Percentiles rank a stretch among this genome's conserved stretches.
Conservation (phyloP, 2,797 vertebrate species). For the Cynopterus sphinx region DNA sequence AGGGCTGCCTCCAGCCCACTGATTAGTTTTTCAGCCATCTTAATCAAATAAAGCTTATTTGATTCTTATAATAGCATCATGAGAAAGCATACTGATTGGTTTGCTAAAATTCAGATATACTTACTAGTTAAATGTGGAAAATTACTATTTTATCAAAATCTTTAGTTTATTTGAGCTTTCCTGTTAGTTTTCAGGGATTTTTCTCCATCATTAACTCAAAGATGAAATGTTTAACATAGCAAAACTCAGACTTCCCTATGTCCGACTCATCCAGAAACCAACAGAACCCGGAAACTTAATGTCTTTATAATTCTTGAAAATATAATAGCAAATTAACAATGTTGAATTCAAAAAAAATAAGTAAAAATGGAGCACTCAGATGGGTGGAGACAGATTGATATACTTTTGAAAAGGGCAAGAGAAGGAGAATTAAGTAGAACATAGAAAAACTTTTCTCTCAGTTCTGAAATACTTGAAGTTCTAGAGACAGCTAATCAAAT, state of each 20-base stretch:
- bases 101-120: conserved; percentile 42
- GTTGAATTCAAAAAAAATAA: not conserved
- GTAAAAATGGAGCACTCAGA: not conserved
- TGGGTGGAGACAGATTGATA: not conserved
- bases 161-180: conserved; percentile 15
- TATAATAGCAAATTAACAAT: not conserved
- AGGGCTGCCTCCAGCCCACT: not conserved
- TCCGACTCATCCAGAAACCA: not conserved
- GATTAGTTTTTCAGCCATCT: conserved; percentile 42
- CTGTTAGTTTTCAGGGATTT: not conserved
- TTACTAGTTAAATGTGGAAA: not conserved
- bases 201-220: not conserved
- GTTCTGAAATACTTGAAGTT: not conserved
- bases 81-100: conserved; percentile 27
- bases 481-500: not conserved
- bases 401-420: not conserved
- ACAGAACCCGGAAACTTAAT: not conserved
- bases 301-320: not conserved
- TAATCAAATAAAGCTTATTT: conserved; percentile 57
- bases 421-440: not conserved
- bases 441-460: not conserved
- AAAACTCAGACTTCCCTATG: not conserved
- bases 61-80: conserved; percentile 59
- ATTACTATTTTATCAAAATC: not conserved
- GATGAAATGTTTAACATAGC: not conserved